Percentiles rank a stretch among this genome's conserved stretches.
These are phyloP conservation scores for Anguilla obscura DNA, from an alignment of 2,797 vertebrate species.

Conservation along the genomic window DNA sequence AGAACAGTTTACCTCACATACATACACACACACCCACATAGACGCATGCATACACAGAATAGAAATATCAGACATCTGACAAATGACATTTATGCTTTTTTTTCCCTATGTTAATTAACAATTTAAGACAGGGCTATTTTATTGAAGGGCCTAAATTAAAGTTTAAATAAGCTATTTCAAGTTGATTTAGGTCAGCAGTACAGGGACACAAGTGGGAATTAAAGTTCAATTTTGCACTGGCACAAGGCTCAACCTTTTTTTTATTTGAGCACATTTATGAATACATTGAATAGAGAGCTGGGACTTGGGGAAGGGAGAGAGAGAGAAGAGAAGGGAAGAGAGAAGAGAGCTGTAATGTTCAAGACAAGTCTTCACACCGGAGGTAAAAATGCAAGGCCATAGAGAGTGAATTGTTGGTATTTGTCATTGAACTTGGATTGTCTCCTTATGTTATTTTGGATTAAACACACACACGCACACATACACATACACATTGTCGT, in stretches of 20 bases:
- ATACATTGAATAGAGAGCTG: background rate
- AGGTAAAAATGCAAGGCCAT: background rate
- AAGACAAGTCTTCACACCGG: background rate
- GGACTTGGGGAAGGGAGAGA: background rate
- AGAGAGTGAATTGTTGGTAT: background rate
- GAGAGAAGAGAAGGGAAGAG: no score
- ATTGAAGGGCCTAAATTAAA: constrained; percentile 4
- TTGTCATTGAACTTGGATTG: background rate
- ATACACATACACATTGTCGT: no score
- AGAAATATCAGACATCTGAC: background rate
- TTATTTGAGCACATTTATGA: background rate
- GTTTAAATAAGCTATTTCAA: constrained; percentile 6
- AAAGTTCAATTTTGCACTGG: background rate
- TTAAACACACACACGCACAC: background rate
- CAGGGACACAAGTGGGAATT: background rate
- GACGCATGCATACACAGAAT: background rate
- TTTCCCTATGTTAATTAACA: background rate
- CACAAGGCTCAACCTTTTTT: background rate
- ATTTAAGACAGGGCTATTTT: constrained; percentile 6
- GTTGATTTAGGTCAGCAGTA: constrained; percentile 15
- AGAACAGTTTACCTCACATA: background rate
- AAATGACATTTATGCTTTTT: background rate
- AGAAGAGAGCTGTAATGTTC: background rate
- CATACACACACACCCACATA: background rate
- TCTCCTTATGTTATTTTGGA: background rate